phyloP scores from a whole-genome alignment of 1,140 invertebrate species.

The Leptoteleia sp. region DNA sequence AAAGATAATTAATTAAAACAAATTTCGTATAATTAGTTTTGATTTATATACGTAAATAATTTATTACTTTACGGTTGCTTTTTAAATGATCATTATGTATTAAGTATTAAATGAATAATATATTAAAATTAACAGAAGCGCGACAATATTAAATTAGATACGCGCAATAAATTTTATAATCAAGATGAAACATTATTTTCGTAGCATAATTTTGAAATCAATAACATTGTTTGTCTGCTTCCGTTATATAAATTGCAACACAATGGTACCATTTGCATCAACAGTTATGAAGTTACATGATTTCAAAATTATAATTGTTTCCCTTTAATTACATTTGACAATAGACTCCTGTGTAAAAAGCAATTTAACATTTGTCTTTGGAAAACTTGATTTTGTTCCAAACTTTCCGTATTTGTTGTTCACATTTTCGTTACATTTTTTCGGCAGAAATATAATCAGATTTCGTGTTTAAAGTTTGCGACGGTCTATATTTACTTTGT shows the following conservation, averaged over 20 bases:
- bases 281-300: no score
- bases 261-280: background rate
- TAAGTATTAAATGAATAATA: slow-evolving; percentile 9
- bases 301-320: no score
- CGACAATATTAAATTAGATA: background rate
- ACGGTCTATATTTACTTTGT: no score
- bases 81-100: slow-evolving; percentile 1
- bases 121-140: slow-evolving; percentile 4
- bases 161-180: background rate
- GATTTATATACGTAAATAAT: slow-evolving; percentile 4
- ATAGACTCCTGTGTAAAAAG: no score
- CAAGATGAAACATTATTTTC: background rate
- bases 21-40: slow-evolving; percentile 8
- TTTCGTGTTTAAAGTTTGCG: no score
- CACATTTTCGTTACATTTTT: no score
- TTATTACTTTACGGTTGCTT: slow-evolving; percentile 4
- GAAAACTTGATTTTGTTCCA: no score
- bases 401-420: no score
- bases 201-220: background rate
- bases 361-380: no score
- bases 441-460: no score
- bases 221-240: background rate
- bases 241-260: no score
- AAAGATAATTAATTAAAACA: slow-evolving; percentile 12
- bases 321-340: no score